These are phyloP conservation scores for Eledone cirrhosa DNA, from an alignment of 2,888 invertebrate species.

Conservation along the genomic window DNA sequence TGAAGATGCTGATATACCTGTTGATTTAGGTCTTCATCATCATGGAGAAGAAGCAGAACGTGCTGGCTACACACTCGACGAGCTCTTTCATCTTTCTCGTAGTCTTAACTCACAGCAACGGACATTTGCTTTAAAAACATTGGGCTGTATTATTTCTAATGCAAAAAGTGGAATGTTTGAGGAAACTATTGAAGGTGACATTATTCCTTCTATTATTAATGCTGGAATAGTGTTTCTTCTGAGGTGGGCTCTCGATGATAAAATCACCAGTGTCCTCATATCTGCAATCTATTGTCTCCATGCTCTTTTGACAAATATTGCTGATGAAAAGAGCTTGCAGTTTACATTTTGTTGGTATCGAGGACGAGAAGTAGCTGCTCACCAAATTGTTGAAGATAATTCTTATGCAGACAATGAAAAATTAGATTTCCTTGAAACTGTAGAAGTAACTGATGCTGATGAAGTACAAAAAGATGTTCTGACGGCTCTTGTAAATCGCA, in stretches of 20 bases:
- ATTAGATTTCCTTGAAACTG: slow-evolving; percentile 28
- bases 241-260: slow-evolving; percentile 87
- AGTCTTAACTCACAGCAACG: slow-evolving; percentile 83
- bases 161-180: slow-evolving; percentile 77
- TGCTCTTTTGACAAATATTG: slow-evolving; percentile 76
- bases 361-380: slow-evolving; percentile 71
- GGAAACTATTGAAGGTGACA: slow-evolving; percentile 77
- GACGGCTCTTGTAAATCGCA: slow-evolving; percentile 63
- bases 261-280: slow-evolving; percentile 77
- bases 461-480: slow-evolving; percentile 85
- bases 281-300: slow-evolving; percentile 81
- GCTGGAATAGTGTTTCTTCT: slow-evolving; percentile 81
- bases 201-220: slow-evolving; percentile 72
- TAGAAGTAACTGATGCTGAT: slow-evolving; percentile 81
- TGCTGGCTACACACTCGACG: slow-evolving; percentile 88
- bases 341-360: slow-evolving; percentile 60
- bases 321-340: slow-evolving; percentile 76
- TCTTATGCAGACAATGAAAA: slow-evolving; percentile 65
- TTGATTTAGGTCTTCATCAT: slow-evolving; percentile 80
- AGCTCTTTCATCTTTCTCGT: slow-evolving; percentile 81
- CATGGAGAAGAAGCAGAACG: slow-evolving; percentile 88
- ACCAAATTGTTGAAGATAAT: slow-evolving; percentile 64
- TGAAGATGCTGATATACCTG: slow-evolving; percentile 72
- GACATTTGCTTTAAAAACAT: slow-evolving; percentile 79
- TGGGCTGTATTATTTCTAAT: slow-evolving; percentile 76